Conservation (phyloP, 2,797 vertebrate species). For the Glossophaga mutica region DNA sequence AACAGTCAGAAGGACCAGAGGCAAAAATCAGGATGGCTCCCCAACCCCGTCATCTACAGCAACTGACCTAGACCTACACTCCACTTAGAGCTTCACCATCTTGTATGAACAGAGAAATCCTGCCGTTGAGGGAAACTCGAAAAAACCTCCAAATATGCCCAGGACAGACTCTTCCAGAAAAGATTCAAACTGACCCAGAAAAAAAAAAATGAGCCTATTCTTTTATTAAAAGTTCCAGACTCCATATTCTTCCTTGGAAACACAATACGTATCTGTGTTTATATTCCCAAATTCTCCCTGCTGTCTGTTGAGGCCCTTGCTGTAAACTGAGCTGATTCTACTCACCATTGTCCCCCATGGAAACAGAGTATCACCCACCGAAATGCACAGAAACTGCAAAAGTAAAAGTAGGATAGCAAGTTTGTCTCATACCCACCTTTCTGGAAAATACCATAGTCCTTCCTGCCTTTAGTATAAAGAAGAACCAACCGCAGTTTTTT, state of each 20-base stretch:
- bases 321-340: neutral
- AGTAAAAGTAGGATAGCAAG: neutral
- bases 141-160: neutral
- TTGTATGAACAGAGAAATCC: neutral
- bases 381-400: neutral
- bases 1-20: neutral
- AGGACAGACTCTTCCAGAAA: neutral
- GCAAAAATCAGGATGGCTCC: neutral
- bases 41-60: neutral
- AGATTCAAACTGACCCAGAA: neutral
- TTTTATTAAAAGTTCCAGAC: neutral
- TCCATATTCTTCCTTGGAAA: neutral
- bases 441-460: neutral
- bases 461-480: neutral
- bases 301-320: neutral
- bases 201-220: neutral
- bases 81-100: neutral
- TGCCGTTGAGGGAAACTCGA: neutral
- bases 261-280: neutral
- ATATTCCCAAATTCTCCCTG: neutral
- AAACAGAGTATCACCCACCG: neutral
- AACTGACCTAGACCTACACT: neutral
- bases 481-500: neutral
- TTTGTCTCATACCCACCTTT: neutral
- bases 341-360: neutral